Evolutionary conservation across 2,113 vertebrate genomes (phyloP), one percentile per base, ranked within the genome.

Genomic region (Peromyscus polionotus): DNA sequence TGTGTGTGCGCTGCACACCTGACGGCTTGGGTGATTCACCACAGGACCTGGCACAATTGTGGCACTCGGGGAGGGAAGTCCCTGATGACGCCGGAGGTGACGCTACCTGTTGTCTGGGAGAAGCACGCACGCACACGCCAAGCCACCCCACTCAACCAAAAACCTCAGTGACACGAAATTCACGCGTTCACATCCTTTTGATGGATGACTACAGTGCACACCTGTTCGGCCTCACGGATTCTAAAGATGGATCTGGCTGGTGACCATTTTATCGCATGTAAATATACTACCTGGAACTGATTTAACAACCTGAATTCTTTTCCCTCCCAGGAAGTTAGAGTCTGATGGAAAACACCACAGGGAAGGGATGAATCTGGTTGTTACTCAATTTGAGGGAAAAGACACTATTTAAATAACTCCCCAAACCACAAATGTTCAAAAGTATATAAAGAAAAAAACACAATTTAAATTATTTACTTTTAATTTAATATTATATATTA

Each of bases 1-100:
- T 1, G 42, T 24, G 94, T 59, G 94, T 59, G 73, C 42, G 0
- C 33, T 5, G 42, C 94, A 59, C 97, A 98, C 97, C 98, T 97
- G 97, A 94, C 79, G 88, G 92, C 92, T 7, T 33, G 36, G 0
- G 90, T 97, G 97, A 97, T 39, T 98, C 96, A 96, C 57, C 8
- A 54, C 72, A 5, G 92, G 81, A 26, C 13, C 19, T 61, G 65
- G 63, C 86, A 45, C 81, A 54, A 31, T 14, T 31, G 83, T 59
- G 65, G 84, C 24, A 28, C 93, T 63, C 14, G 0, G 5, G 0
- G 5, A 65, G 91, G 81, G 84, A 97, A 96, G 92, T 73, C 92
- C 48, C 61, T 39, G 42, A 51, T 79, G 45, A 92, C 92, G 63
- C 90, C 51, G 0, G n/a, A 80, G 31, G 4, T 33, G 97, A 97